Percentiles rank a stretch among this genome's conserved stretches.
These are phyloP conservation scores for Apamea monoglypha DNA, from an alignment of 2,888 invertebrate genomes.

Conservation along the genomic window DNA sequence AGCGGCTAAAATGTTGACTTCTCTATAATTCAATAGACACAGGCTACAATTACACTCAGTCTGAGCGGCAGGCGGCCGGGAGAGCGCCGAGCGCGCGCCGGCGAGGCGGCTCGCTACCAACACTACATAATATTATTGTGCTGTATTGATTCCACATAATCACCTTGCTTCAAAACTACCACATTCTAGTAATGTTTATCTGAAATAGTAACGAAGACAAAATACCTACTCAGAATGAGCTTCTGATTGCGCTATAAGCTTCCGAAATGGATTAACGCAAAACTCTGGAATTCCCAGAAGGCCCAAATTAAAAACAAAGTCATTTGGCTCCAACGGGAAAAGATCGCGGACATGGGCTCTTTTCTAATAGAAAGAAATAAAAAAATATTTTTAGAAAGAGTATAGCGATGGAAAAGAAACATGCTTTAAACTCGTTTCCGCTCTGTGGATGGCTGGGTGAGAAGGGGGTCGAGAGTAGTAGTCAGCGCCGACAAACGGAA, in stretches of 20 bases:
- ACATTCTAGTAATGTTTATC: conserved; percentile 11
- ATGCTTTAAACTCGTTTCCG: conserved; percentile 39
- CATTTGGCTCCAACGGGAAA: conserved; percentile 37
- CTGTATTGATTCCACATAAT: conserved; percentile 49
- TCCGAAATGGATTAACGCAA: conserved; percentile 44
- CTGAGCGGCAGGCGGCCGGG: conserved; percentile 48
- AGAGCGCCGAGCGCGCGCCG: conserved; percentile 38
- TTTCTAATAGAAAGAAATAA: conserved; percentile 27
- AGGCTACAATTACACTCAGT: conserved; percentile 54
- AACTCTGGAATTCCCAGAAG: conserved; percentile 57
- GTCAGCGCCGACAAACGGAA: conserved; percentile 74
- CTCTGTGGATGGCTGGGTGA: conserved; percentile 31
- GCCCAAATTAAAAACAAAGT: conserved; percentile 60
- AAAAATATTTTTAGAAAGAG: conserved; percentile 26
- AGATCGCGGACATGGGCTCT: conserved; percentile 13
- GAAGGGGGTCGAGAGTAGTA: conserved; percentile 34
- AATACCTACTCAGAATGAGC: not conserved
- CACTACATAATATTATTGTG: conserved; percentile 45
- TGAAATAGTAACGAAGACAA: not conserved
- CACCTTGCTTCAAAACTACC: conserved; percentile 14
- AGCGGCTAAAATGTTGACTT: conserved; percentile 59
- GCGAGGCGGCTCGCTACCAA: conserved; percentile 40
- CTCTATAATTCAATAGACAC: conserved; percentile 67
- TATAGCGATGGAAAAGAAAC: conserved; percentile 29
- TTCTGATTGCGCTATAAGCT: conserved; percentile 25